phyloP scores from a whole-genome alignment of 1,140 invertebrate species.

The Lasioglossum albipes region DNA sequence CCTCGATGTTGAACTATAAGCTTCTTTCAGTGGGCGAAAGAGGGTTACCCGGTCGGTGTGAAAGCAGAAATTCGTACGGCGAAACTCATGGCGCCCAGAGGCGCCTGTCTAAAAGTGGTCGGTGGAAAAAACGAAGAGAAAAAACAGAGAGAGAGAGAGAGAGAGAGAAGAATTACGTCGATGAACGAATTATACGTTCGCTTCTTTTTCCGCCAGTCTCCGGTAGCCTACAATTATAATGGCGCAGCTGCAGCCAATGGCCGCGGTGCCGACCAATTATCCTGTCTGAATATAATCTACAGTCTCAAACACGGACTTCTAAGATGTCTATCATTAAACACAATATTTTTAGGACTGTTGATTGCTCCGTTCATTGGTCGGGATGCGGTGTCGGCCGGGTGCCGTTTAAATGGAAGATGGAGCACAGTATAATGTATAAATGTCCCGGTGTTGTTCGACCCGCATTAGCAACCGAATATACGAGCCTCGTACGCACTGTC shows the following conservation, averaged over 20 bases:
- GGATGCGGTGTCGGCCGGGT: constrained; percentile 41
- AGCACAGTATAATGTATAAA: constrained; percentile 21
- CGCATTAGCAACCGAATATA: constrained; percentile 6
- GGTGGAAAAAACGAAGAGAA: constrained; percentile 37
- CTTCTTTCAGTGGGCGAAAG: neutral
- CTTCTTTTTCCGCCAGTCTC: constrained; percentile 48
- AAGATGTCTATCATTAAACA: constrained; percentile 70
- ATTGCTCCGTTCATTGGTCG: constrained; percentile 65
- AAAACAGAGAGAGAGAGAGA: neutral
- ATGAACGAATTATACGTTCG: constrained; percentile 57
- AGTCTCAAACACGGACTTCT: constrained; percentile 53
- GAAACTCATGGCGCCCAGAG: constrained; percentile 4
- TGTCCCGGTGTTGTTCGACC: constrained; percentile 21
- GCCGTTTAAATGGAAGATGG: constrained; percentile 52
- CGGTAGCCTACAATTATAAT: constrained; percentile 69
- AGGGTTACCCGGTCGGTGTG: neutral
- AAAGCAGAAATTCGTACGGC: neutral
- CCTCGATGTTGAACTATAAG: neutral
- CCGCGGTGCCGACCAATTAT: constrained; percentile 64
- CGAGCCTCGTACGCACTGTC: constrained; percentile 7
- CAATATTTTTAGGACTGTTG: constrained; percentile 68
- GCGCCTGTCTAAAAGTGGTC: constrained; percentile 32
- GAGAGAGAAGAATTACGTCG: constrained; percentile 24
- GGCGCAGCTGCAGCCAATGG: constrained; percentile 63
- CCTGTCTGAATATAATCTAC: constrained; percentile 69